Evolutionary conservation across 2,113 vertebrate genomes (phyloP), one percentile per base, ranked within the genome.

Genomic region (Limanda limanda): DNA sequence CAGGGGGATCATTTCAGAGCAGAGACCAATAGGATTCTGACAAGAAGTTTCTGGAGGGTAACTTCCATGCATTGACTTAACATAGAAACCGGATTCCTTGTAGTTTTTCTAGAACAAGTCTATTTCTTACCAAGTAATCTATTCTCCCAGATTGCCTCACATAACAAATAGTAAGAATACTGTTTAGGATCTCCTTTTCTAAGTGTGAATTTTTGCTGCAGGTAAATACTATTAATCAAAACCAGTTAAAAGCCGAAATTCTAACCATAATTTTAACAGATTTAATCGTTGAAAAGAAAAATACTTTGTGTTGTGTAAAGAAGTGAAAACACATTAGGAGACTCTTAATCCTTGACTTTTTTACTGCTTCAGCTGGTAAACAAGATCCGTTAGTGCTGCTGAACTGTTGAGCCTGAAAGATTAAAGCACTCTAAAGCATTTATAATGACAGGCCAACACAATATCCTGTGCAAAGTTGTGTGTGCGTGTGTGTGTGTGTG

Each of bases 381-480:
- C 69, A 68, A 68, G 63, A 68, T 52, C 59, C 31, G 76, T 40
- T 81, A 59, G 66, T 55, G 42, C 14, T 76, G 57, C 14, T 74
- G 54, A 65, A 71, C 74, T 64, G n/a, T 5, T 83, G 51, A 1
- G 42, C 42, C 42, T 37, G 55, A 45, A 65, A 73, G 79, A 74
- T 76, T 60, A 70, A 68, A 65, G 37, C 37, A 42, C 58, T 7
- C 27, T 31, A 7, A 31, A 31, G 27, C 40, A 18, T 85, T 85
- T 79, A 82, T 27, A 72, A 37, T 67, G 51, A 71, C 76, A 64
- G 62, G 74, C 56, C 63, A 67, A 70, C 68, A 54, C n/a, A 37
- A 56, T 67, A 82, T 81, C 76, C 68, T 51, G 61, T 69, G 66
- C 73, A 73, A 51, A 42, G 76, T 6, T 5, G 40, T 68, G 63